phyloP scores from a whole-genome alignment of 1,140 invertebrate species.

The Drosophila bipectinata region DNA sequence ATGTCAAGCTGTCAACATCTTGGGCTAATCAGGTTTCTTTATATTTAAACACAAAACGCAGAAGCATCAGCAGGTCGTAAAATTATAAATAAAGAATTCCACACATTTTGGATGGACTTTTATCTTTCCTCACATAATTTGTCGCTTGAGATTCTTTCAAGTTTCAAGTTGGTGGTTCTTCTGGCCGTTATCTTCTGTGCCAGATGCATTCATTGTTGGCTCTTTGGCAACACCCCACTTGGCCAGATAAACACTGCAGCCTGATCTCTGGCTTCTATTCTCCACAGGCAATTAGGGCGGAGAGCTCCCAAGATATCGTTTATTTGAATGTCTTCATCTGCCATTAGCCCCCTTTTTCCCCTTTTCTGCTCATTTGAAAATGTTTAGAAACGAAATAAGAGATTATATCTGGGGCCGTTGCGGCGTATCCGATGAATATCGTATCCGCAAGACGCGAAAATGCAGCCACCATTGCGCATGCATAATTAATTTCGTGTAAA shows the following conservation, averaged over 20 bases:
- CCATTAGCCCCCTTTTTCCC: not conserved
- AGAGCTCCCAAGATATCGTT: conserved; percentile 38
- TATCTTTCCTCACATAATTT: conserved; percentile 11
- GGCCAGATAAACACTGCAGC: conserved; percentile 5
- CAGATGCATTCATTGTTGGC: conserved; percentile 37
- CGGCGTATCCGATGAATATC: conserved; percentile 1
- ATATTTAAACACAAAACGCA: conserved; percentile 41
- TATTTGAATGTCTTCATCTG: conserved; percentile 8
- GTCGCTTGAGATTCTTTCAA: conserved; percentile 16
- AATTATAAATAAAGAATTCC: conserved; percentile 28
- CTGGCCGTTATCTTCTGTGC: conserved; percentile 30
- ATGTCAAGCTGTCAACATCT: conserved; percentile 71
- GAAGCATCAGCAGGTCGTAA: conserved; percentile 33
- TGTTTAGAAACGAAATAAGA: conserved; percentile 21
- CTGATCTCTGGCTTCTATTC: conserved; percentile 5
- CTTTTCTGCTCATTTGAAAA: conserved; percentile 4
- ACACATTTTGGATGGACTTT: conserved; percentile 27
- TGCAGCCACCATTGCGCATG: conserved; percentile 62
- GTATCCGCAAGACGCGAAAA: conserved; percentile 21
- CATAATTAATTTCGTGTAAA: conserved; percentile 80
- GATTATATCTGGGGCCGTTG: conserved; percentile 14
- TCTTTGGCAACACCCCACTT: conserved; percentile 56
- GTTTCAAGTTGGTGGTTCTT: conserved; percentile 18
- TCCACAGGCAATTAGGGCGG: conserved; percentile 45
- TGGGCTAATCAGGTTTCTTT: conserved; percentile 65